Evolutionary conservation across 2,113 vertebrate species (phyloP).

Genomic region (Neogale vison): DNA sequence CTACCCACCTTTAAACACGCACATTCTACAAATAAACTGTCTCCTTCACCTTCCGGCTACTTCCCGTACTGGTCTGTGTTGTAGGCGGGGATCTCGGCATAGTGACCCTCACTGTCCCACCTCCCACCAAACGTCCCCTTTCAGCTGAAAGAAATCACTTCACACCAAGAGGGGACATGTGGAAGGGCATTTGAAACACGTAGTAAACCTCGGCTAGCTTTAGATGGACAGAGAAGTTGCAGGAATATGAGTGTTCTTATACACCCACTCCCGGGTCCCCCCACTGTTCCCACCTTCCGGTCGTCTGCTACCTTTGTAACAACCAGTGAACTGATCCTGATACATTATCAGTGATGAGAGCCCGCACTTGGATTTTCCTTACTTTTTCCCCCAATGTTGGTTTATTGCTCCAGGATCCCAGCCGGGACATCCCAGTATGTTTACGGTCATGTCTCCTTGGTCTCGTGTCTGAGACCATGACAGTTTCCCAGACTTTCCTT

Average conservation of each 20-base stretch:
- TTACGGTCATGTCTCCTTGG: background rate
- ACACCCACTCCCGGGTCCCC: background rate
- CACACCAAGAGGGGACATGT: background rate
- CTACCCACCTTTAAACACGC: background rate
- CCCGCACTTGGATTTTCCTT: background rate
- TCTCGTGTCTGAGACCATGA: background rate
- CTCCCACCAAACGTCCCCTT: background rate
- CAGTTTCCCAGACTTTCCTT: background rate
- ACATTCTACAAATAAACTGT: background rate
- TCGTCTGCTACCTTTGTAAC: background rate
- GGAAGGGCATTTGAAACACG: background rate
- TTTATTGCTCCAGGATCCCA: background rate
- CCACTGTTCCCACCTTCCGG: background rate
- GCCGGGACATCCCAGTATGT: background rate
- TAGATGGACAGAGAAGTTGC: background rate
- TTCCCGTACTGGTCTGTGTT: background rate
- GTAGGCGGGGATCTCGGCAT: no score
- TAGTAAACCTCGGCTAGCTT: background rate
- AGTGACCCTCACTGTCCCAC: accelerated
- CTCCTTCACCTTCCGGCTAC: no score
- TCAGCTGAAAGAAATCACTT: background rate
- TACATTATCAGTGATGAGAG: accelerated
- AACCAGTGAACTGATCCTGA: background rate
- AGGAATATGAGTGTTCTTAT: background rate
- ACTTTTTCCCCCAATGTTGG: background rate